A percentile compares a stretch with the other conserved stretches of the same genome.
These are phyloP conservation scores for Neopelma chrysocephalum DNA, from an alignment of 2,797 vertebrate species.

Conservation along the genomic window DNA sequence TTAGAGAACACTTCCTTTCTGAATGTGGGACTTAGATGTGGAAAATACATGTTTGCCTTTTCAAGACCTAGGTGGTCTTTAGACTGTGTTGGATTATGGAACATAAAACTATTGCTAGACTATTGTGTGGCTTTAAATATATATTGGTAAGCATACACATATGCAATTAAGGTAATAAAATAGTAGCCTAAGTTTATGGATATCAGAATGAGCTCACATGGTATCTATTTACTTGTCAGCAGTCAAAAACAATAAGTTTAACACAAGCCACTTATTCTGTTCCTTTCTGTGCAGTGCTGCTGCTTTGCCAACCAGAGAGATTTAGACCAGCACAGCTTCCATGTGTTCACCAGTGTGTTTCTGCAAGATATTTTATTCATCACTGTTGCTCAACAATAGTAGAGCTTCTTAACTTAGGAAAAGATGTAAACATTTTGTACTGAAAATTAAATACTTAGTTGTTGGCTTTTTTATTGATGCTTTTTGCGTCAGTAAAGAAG, in stretches of 20 bases:
- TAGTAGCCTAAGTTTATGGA: constrained; percentile 6
- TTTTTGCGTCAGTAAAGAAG: background rate
- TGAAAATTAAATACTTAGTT: background rate
- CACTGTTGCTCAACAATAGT: background rate
- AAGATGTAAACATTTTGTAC: background rate
- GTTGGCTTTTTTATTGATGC: background rate
- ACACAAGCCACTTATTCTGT: constrained; percentile 1
- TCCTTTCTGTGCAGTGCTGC: constrained; percentile 15
- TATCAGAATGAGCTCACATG: constrained; percentile 30
- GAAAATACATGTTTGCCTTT: background rate
- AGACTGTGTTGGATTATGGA: background rate
- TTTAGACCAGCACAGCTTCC: constrained; percentile 15
- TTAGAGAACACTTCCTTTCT: background rate
- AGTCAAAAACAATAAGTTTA: constrained; percentile 40
- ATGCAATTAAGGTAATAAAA: constrained; percentile 39
- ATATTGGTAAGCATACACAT: background rate
- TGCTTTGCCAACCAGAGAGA: constrained; percentile 28
- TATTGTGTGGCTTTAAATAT: constrained; percentile 39
- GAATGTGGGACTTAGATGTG: background rate
- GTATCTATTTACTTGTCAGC: constrained; percentile 58
- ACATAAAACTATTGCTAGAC: background rate
- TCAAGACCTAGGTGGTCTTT: constrained; percentile 44
- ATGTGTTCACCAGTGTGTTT: constrained; percentile 4
- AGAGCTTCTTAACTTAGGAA: background rate
- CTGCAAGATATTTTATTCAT: background rate